phyloP scores from a whole-genome alignment of 2,797 vertebrate species.

The Sebastes kiyomatsui region DNA sequence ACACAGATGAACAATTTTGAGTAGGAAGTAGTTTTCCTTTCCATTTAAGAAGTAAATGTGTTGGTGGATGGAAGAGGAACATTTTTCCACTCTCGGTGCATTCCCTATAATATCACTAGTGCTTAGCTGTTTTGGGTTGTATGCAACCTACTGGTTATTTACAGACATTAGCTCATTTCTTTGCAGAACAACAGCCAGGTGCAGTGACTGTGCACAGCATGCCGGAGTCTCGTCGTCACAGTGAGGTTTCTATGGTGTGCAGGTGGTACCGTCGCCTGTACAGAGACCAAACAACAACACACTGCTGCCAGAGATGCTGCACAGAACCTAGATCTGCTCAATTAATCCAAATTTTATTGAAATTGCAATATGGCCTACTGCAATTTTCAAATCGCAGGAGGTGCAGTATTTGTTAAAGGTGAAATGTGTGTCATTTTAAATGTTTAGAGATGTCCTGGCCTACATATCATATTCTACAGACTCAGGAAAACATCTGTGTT shows the following conservation, averaged over 20 bases:
- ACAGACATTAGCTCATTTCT: neutral
- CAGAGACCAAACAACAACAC: no score
- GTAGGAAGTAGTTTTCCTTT: neutral
- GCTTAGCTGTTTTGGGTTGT: neutral
- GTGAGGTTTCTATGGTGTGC: no score
- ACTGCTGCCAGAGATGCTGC: neutral
- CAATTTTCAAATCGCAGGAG: neutral
- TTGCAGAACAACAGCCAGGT: neutral
- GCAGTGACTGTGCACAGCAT: no score
- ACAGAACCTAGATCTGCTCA: no score
- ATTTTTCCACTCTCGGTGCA: neutral
- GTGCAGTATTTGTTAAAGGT: no score
- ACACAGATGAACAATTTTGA: neutral
- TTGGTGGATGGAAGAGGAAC: neutral
- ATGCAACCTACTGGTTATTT: neutral
- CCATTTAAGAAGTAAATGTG: neutral
- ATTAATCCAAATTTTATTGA: neutral
- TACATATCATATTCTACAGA: neutral
- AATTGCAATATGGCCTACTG: neutral
- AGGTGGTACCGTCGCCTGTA: no score
- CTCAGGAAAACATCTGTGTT: neutral
- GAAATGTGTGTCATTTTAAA: no score
- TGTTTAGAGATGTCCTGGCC: no score
- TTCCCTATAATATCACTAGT: neutral
- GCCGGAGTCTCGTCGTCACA: no score